These are phyloP conservation scores for Thumatha senex DNA, from an alignment of 2,888 invertebrate species.

Conservation along the genomic window DNA sequence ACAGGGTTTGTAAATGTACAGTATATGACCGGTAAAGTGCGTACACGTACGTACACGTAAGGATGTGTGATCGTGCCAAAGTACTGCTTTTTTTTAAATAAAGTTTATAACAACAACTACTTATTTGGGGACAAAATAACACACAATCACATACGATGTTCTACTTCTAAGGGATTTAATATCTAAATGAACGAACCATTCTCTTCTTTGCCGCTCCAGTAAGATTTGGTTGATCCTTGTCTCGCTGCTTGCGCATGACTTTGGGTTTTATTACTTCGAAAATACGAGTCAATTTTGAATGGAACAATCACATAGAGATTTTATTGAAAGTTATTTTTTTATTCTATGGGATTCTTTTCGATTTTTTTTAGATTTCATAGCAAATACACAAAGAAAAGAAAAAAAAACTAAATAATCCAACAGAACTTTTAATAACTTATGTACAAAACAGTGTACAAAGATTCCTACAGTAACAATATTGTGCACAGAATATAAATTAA, in stretches of 20 bases:
- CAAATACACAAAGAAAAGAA: conserved; percentile 22
- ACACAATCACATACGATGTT: conserved; percentile 69
- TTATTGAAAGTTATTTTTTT: neutral
- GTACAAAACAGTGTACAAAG: conserved; percentile 54
- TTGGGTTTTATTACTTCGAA: conserved; percentile 53
- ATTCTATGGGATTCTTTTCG: neutral
- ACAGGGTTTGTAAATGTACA: too few species aligned
- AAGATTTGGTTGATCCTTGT: conserved; percentile 76
- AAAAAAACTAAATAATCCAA: conserved; percentile 48
- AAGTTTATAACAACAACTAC: conserved; percentile 54
- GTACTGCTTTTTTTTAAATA: too few species aligned
- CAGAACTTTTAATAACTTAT: conserved; percentile 71
- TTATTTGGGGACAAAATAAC: conserved; percentile 58
- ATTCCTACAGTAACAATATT: conserved; percentile 27
- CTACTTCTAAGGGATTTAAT: conserved; percentile 46
- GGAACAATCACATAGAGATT: neutral
- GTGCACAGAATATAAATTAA: conserved; percentile 26
- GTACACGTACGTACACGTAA: too few species aligned
- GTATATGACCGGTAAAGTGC: too few species aligned
- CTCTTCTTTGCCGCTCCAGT: conserved; percentile 79
- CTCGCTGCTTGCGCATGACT: conserved; percentile 81
- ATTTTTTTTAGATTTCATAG: too few species aligned
- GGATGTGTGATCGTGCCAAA: too few species aligned
- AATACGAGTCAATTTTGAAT: conserved; percentile 30
- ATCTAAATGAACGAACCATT: conserved; percentile 70